phyloP scores from a whole-genome alignment of 2,797 vertebrate genomes.

The Anguilla anguilla region DNA sequence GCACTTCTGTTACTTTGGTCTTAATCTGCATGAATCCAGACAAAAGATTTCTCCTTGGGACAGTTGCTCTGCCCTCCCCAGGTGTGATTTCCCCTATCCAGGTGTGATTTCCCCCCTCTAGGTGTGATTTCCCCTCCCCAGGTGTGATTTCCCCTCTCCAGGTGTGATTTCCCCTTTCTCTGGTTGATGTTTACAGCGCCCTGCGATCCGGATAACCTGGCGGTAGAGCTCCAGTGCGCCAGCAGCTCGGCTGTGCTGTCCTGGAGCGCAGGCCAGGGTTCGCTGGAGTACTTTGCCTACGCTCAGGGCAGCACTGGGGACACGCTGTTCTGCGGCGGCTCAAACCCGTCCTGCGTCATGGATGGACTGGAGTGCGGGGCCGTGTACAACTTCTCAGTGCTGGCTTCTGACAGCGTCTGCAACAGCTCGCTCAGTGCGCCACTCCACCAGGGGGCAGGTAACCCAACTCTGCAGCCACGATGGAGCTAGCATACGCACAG shows the following conservation, averaged over 20 bases:
- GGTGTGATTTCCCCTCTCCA: no score
- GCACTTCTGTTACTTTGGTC: background rate
- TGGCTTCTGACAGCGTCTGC: slow-evolving; percentile 65
- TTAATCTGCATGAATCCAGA: background rate
- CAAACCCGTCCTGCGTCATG: slow-evolving; percentile 59
- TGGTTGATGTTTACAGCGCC: slow-evolving; percentile 61
- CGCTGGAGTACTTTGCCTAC: slow-evolving; percentile 58
- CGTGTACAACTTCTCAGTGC: slow-evolving; percentile 72
- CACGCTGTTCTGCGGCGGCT: slow-evolving; percentile 56
- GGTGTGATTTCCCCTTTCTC: background rate
- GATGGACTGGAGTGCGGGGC: slow-evolving; percentile 65
- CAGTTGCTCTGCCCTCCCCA: background rate
- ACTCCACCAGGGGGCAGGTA: slow-evolving; percentile 70
- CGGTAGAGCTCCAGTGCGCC: slow-evolving; percentile 62
- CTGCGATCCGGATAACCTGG: slow-evolving; percentile 62
- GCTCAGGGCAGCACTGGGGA: slow-evolving; percentile 49
- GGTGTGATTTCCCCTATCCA: background rate
- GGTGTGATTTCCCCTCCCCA: no score
- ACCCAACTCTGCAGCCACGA: background rate
- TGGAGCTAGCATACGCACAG: background rate
- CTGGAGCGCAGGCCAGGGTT: slow-evolving; percentile 62
- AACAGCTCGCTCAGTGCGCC: slow-evolving; percentile 64
- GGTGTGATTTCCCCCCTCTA: no score
- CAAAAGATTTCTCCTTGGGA: background rate
- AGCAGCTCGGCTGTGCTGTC: slow-evolving; percentile 62